These are phyloP conservation scores for Drosophila anomalata DNA, from an alignment of 2,888 invertebrate genomes.

Conservation along the genomic window DNA sequence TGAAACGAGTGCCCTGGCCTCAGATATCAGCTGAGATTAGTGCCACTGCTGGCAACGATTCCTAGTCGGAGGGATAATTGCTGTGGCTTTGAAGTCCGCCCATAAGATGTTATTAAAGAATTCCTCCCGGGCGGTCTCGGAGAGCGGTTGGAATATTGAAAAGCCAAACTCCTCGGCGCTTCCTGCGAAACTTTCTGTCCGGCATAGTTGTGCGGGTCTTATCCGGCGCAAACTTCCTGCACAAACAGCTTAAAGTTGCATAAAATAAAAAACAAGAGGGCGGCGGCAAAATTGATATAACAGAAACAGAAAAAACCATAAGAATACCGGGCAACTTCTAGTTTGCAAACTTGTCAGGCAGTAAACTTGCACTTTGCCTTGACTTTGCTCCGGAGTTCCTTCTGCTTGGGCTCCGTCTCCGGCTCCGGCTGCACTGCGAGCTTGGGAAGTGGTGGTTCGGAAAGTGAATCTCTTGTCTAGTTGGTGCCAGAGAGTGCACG, in stretches of 20 bases:
- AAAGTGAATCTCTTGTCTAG: too few relatives aligned
- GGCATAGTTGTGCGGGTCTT: constrained; percentile 11
- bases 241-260: constrained; percentile 28
- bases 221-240: constrained; percentile 7
- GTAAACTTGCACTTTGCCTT: constrained; percentile 30
- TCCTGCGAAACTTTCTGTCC: background rate
- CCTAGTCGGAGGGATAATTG: background rate
- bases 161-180: background rate
- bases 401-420: background rate
- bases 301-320: constrained; percentile 8
- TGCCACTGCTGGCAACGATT: constrained; percentile 1
- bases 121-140: background rate
- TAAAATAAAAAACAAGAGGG: constrained; percentile 1
- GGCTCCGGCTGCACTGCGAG: background rate
- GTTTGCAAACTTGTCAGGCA: constrained; percentile 33
- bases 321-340: constrained; percentile 16
- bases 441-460: too few relatives aligned
- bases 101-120: background rate
- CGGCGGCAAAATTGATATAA: constrained; percentile 21
- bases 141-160: background rate
- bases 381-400: constrained; percentile 15
- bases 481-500: too few relatives aligned
- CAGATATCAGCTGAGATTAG: too few relatives aligned
- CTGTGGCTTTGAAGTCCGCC: background rate
- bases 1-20: background rate